Percentiles rank a stretch among this genome's conserved stretches.
Conservation (phyloP, 2,888 invertebrate species). For the Molanna angustata region DNA sequence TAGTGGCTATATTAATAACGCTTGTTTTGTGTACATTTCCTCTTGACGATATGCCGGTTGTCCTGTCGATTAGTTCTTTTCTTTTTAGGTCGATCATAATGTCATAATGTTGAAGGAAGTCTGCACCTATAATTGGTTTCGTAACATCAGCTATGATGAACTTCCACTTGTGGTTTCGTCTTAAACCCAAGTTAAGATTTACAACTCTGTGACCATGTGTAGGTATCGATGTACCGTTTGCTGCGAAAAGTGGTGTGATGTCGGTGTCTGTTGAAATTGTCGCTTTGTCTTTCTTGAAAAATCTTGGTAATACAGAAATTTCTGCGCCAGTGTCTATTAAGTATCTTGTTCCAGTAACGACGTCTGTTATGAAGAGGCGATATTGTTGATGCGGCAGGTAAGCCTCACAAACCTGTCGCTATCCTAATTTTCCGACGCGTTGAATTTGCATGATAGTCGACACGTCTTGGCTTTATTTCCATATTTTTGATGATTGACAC, state of each 20-base stretch:
- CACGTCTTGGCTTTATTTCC: background rate
- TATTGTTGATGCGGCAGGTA: no score
- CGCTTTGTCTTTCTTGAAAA: no score
- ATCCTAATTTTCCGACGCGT: background rate
- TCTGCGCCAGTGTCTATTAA: conserved; percentile 5
- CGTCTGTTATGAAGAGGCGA: background rate
- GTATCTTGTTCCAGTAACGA: background rate
- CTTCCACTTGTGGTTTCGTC: conserved; percentile 6
- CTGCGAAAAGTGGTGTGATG: conserved; percentile 13
- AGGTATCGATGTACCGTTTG: conserved; percentile 1
- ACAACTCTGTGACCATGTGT: conserved; percentile 8
- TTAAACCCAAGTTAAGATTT: conserved; percentile 1
- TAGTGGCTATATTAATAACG: no score
- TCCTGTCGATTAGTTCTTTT: no score
- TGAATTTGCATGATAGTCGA: background rate
- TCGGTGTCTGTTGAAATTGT: background rate
- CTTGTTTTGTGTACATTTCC: no score
- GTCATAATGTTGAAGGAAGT: conserved; percentile 14
- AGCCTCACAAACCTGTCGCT: background rate
- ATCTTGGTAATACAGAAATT: background rate
- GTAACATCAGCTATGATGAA: conserved; percentile 14
- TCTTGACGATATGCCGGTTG: no score
- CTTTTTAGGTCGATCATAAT: no score
- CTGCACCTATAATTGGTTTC: conserved; percentile 12
- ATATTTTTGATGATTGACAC: background rate